These are phyloP conservation scores for Hydractinia echinata DNA, from an alignment of 30 jellyfish, hydroid and myxozoan species.

Conservation along the genomic window DNA sequence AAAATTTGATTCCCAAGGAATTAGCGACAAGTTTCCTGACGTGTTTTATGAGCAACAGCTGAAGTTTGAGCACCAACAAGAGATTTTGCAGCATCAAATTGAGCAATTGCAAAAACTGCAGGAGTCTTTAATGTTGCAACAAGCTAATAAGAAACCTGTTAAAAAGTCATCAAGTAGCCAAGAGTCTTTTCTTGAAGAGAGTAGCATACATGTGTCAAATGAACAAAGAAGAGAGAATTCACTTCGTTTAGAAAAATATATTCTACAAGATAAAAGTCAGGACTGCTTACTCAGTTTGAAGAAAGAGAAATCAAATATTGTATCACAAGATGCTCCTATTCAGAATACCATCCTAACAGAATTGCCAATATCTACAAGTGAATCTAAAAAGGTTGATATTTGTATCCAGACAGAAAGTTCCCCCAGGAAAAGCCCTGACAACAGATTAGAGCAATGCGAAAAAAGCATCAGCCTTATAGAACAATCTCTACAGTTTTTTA, in stretches of 20 bases:
- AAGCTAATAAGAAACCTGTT: background rate
- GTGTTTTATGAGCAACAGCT: conserved; percentile 45
- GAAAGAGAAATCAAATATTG: background rate
- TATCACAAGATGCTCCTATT: background rate
- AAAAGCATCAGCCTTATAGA: conserved; percentile 6
- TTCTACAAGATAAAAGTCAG: background rate
- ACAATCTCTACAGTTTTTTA: background rate
- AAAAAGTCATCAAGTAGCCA: background rate
- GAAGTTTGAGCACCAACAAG: conserved; percentile 44
- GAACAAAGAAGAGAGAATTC: background rate
- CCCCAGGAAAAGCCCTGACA: background rate
- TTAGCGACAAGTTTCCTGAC: background rate
- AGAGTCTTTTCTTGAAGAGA: background rate
- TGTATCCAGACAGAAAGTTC: conserved; percentile 2
- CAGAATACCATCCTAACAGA: background rate
- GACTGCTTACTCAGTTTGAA: background rate
- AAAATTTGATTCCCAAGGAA: background rate
- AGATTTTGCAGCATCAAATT: conserved; percentile 46
- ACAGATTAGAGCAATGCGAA: background rate
- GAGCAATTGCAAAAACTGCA: conserved; percentile 43
- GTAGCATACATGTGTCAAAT: background rate
- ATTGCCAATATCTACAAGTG: background rate
- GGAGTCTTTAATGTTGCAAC: background rate
- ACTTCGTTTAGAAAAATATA: background rate
- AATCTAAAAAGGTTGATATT: background rate